Evolutionary conservation across 2,888 invertebrate genomes (phyloP), one percentile per base, ranked within the genome.

Genomic region (Lobophora halterata): DNA sequence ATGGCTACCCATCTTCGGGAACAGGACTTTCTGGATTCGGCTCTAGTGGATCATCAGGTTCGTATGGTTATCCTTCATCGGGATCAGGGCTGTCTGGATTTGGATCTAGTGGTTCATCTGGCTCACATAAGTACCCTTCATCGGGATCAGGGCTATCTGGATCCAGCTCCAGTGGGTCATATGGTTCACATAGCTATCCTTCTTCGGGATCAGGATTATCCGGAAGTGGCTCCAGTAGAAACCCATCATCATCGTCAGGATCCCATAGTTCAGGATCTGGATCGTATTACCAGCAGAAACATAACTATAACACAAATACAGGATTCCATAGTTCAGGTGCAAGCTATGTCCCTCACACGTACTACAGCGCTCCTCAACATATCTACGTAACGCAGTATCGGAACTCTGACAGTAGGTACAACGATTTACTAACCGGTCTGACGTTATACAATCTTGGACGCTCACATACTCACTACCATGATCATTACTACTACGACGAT

Each of bases 371-470:
- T 12, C 86, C 86, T 0, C 85, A 83, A 40, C 68, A 83, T 24
- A 63, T 78, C 1, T 85, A 86, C 46, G 57, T 86, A 3, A 71
- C 64, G 5, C 68, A 82, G 46, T 86, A 85, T 41, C 72, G 81
- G 47, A 58, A 77, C 50, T 85, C 85, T 3, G 64, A 62, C 9
- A 86, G 86, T 46, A 72, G 79, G 3, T 87, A 75, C 38, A 60
- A 78, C 40, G 75, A 85, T 41, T 49, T 87, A 5, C 55, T 87
- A 40, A 83, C 79, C 8, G 86, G 86, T 1, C 51, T 87, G 18
- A 58, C 86, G 5, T 57, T 86, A 17, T 86, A 87, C 41, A 85
- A 87, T 45, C 61, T 85, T 52, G 81, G 79, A 1, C 73, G 86
- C 5, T 82, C 86, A 1, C 70, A 80, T 32, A 68, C 57, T 28